These are phyloP conservation scores for Leptatherina wallacei DNA, from an alignment of 2,797 vertebrate genomes.

Conservation along the genomic window DNA sequence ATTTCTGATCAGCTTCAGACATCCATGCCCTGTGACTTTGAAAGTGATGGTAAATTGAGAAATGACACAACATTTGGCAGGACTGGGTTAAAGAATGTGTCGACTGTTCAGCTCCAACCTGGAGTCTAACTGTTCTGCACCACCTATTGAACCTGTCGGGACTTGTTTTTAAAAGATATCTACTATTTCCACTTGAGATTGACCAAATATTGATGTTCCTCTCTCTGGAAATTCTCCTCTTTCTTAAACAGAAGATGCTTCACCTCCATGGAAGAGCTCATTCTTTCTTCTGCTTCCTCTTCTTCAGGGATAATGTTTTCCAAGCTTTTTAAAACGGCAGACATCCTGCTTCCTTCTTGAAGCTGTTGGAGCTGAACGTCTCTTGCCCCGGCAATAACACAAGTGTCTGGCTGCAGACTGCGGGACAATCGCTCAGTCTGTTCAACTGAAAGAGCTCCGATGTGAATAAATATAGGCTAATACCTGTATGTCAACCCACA, in stretches of 20 bases:
- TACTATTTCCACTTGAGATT: neutral
- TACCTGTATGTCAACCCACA: conserved; percentile 38
- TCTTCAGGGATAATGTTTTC: neutral
- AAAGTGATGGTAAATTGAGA: too few species aligned
- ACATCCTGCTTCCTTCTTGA: neutral
- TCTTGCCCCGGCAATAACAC: neutral
- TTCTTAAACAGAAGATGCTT: neutral
- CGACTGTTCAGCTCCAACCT: too few species aligned
- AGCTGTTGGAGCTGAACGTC: neutral
- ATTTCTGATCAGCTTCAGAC: too few species aligned
- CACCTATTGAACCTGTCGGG: too few species aligned
- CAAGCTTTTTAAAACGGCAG: neutral
- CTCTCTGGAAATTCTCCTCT: fast-evolving
- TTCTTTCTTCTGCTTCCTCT: neutral
- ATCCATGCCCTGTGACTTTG: too few species aligned
- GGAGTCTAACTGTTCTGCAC: too few species aligned
- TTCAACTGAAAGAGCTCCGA: conserved; percentile 3
- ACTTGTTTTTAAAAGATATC: too few species aligned
- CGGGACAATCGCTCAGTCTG: conserved; percentile 18
- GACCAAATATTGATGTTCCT: neutral
- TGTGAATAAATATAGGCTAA: conserved; percentile 48
- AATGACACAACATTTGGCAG: too few species aligned
- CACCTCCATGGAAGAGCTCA: fast-evolving
- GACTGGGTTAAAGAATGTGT: too few species aligned
- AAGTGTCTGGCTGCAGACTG: neutral